A percentile compares a stretch with the other conserved stretches of the same genome.
Conservation (phyloP, 92 coral and sea anemone genomes). For the Parazoanthus swiftii region DNA sequence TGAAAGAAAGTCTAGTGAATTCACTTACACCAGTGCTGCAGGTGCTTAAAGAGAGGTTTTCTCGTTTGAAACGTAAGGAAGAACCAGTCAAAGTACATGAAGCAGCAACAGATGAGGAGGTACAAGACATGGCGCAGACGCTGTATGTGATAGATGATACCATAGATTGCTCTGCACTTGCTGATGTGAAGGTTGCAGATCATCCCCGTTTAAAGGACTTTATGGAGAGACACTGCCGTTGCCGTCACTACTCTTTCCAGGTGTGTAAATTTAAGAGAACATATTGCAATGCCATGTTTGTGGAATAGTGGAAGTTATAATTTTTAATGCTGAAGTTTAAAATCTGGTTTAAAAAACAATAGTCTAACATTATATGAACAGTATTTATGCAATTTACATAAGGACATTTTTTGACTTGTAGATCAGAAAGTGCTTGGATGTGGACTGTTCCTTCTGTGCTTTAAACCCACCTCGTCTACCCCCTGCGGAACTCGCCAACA, state of each 20-base stretch:
- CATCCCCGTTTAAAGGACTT: conserved; percentile 13
- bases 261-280: background rate
- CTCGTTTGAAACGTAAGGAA: conserved; percentile 36
- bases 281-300: too few species aligned
- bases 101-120: conserved; percentile 33
- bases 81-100: conserved; percentile 32
- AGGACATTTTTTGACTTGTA: background rate
- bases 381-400: background rate
- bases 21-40: conserved; percentile 24
- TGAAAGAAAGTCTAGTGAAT: conserved; percentile 33
- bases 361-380: background rate
- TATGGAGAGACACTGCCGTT: conserved; percentile 42
- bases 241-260: conserved; percentile 51
- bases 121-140: conserved; percentile 16
- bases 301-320: background rate
- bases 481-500: conserved; percentile 1
- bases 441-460: background rate
- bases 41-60: conserved; percentile 45
- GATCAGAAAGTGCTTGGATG: conserved; percentile 26
- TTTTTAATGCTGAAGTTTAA: background rate
- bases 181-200: background rate
- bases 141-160: conserved; percentile 16
- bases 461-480: conserved; percentile 22
- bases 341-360: background rate
- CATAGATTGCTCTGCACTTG: background rate